Evolutionary conservation across 2,888 invertebrate genomes (phyloP).

Genomic region (Parelbella ahira): DNA sequence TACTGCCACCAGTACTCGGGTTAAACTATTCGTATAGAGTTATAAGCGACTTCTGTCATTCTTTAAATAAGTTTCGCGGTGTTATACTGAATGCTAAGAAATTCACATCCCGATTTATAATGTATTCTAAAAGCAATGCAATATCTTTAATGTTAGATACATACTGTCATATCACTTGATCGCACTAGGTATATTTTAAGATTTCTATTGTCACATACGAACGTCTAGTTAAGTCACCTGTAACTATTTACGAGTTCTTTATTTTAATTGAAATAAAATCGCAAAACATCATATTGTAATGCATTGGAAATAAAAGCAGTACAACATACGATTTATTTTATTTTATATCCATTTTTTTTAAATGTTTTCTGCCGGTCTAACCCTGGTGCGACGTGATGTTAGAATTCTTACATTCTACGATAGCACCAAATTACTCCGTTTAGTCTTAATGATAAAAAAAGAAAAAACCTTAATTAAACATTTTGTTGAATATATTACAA

Average conservation of each 20-base stretch:
- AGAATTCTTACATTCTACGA: no score
- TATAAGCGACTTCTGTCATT: no score
- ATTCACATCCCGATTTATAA: constrained; percentile 27
- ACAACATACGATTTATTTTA: constrained; percentile 43
- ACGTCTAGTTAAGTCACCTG: constrained; percentile 55
- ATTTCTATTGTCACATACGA: constrained; percentile 50
- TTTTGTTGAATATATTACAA: no score
- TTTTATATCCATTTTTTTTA: no score
- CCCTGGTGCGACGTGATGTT: no score
- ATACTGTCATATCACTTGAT: constrained; percentile 54
- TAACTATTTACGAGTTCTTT: constrained; percentile 53
- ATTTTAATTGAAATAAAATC: constrained; percentile 49
- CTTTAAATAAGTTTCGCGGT: no score
- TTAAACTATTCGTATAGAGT: no score
- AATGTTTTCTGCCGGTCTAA: no score
- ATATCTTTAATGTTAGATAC: constrained; percentile 34
- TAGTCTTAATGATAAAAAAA: no score
- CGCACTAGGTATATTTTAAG: constrained; percentile 52
- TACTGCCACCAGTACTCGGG: no score
- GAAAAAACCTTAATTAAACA: no score
- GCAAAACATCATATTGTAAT: constrained; percentile 53
- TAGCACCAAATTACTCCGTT: no score
- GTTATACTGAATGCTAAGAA: constrained; percentile 9
- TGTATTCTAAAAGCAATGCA: constrained; percentile 36
- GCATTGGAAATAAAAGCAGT: constrained; percentile 62